phyloP scores from a whole-genome alignment of 2,888 invertebrate species.

The Agrochola macilenta region DNA sequence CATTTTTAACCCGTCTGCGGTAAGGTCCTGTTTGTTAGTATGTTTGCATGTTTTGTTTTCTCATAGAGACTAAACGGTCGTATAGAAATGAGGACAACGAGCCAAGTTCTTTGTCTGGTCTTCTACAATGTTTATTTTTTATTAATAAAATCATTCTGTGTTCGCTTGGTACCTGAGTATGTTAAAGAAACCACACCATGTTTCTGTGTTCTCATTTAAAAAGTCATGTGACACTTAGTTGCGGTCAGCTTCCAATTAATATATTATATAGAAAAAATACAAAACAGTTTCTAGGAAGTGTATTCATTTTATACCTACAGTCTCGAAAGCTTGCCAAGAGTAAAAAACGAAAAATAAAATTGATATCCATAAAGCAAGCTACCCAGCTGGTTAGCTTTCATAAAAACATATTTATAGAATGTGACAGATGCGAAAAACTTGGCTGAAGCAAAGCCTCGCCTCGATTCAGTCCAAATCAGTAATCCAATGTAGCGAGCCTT shows the following conservation, averaged over 20 bases:
- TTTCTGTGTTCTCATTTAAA: neutral
- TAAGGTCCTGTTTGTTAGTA: neutral
- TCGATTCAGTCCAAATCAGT: conserved; percentile 1
- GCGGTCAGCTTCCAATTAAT: neutral
- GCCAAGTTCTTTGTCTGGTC: neutral
- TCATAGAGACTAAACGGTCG: neutral
- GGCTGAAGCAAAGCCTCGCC: neutral
- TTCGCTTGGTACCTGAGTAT: neutral
- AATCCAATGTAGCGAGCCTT: conserved; percentile 9
- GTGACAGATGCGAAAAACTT: conserved; percentile 21
- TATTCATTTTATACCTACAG: neutral
- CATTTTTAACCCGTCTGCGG: neutral
- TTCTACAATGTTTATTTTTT: neutral
- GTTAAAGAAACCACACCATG: neutral
- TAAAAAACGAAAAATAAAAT: conserved; percentile 12
- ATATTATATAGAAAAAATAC: neutral
- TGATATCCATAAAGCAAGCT: neutral
- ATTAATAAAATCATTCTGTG: neutral
- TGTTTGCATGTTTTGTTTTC: neutral
- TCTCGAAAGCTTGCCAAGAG: conserved; percentile 9
- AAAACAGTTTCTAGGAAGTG: neutral
- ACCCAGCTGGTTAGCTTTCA: neutral
- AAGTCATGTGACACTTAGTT: neutral
- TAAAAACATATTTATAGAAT: neutral
- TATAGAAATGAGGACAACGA: neutral